These are phyloP conservation scores for Dolichomitus sp. DNA, from an alignment of 2,888 invertebrate species.

Conservation along the genomic window DNA sequence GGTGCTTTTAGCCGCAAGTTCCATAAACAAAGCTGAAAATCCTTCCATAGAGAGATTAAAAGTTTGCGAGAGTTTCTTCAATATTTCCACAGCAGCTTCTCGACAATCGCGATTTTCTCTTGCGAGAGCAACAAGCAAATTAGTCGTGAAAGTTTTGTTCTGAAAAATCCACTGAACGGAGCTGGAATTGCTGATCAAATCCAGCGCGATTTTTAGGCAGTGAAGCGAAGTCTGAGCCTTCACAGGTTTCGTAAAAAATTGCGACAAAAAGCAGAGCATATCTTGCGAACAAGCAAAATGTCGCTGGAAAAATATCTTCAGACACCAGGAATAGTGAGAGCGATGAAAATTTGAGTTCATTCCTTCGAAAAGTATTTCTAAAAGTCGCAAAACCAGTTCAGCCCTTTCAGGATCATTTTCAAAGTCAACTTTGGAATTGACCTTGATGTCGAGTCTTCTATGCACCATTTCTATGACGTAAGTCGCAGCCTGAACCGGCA, in stretches of 20 bases:
- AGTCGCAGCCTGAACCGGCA: slow-evolving; percentile 82
- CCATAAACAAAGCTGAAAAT: slow-evolving; percentile 84
- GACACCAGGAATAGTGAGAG: slow-evolving; percentile 81
- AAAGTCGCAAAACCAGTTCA: slow-evolving; percentile 76
- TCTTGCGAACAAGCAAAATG: slow-evolving; percentile 79
- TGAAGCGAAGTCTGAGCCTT: slow-evolving; percentile 78
- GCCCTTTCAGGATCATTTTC: slow-evolving; percentile 77
- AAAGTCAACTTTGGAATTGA: slow-evolving; percentile 77
- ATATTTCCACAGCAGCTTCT: slow-evolving; percentile 87
- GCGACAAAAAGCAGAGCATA: slow-evolving; percentile 79
- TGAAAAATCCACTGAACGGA: slow-evolving; percentile 79
- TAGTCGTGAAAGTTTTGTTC: slow-evolving; percentile 84
- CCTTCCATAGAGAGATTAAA: slow-evolving; percentile 83
- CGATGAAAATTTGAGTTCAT: slow-evolving; percentile 71
- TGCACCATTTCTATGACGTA: slow-evolving; percentile 84
- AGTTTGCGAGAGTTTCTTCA: slow-evolving; percentile 85
- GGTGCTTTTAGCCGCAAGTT: slow-evolving; percentile 87
- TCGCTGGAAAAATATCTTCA: slow-evolving; percentile 82
- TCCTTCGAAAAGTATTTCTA: slow-evolving; percentile 82
- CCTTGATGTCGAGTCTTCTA: slow-evolving; percentile 79
- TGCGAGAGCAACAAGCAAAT: slow-evolving; percentile 88
- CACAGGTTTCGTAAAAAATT: slow-evolving; percentile 80
- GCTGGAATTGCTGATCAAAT: slow-evolving; percentile 82
- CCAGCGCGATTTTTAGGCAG: slow-evolving; percentile 82
- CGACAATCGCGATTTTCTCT: slow-evolving; percentile 88